A percentile compares a stretch with the other conserved stretches of the same genome.
Evolutionary conservation across 2,797 vertebrate genomes (phyloP).

Genomic region (Rhinella marina): DNA sequence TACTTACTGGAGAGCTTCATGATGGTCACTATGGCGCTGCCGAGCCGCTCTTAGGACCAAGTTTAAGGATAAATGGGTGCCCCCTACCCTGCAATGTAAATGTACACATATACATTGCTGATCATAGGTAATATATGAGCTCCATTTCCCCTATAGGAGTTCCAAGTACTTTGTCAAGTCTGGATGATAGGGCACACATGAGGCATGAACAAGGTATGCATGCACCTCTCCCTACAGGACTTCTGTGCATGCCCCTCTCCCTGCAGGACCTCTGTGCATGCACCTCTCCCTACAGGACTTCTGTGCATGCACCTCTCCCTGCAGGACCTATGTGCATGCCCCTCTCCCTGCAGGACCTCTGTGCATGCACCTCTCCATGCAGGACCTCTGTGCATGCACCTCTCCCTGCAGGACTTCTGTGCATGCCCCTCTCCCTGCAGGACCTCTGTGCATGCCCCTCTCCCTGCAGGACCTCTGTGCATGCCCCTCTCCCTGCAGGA

Average conservation of each 20-base stretch:
- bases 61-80: not conserved
- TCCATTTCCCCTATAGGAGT: slow-evolving; percentile 37
- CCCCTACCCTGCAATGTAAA: slow-evolving; percentile 31
- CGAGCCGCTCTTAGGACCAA: slow-evolving; percentile 70
- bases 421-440: slow-evolving; percentile 15
- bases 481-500: not conserved
- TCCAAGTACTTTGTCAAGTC: slow-evolving; percentile 32
- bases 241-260: slow-evolving; percentile 31
- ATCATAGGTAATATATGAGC: slow-evolving; percentile 26
- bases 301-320: slow-evolving; percentile 26
- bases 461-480: slow-evolving; percentile 55
- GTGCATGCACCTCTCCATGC: slow-evolving; percentile 21
- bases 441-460: slow-evolving; percentile 48
- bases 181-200: slow-evolving; percentile 52
- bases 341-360: slow-evolving; percentile 54
- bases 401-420: slow-evolving; percentile 53
- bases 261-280: slow-evolving; percentile 33
- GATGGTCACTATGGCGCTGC: slow-evolving; percentile 71
- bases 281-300: slow-evolving; percentile 53
- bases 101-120: slow-evolving; percentile 18
- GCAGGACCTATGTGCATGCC: slow-evolving; percentile 36
- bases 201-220: slow-evolving; percentile 59
- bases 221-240: slow-evolving; percentile 56
- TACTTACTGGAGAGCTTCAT: slow-evolving; percentile 79
- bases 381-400: slow-evolving; percentile 44